Base-by-base conservation (phyloP, 1,140 invertebrate genomes). In the Drosophila pandora region DNA sequence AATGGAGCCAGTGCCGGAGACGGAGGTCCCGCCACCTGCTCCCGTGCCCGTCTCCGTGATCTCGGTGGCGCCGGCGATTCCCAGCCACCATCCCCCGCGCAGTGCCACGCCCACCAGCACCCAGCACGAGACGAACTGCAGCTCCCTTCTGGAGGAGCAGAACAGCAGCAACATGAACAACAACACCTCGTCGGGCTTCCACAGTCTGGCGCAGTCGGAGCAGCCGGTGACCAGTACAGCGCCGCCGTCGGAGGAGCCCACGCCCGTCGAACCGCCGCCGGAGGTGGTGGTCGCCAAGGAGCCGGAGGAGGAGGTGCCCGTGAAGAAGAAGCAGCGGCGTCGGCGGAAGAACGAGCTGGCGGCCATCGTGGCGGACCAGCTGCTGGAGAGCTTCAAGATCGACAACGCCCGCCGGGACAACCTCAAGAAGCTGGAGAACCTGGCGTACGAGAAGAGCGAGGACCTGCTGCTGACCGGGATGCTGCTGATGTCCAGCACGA, bases 341-440 rank as follows among this genome's bases (percentile, higher is more conserved):
- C 52, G 90, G 7, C 76, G 91, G 5, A 92, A 92, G 58, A 92
- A 91, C 54, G 91, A 92, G 37, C 68, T 92, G 53, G 91, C 91
- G 2, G 87, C 91, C 21, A 92, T 92, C 68, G 91, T 92, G 21
- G 91, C 91, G 1, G 91, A 92, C 63, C 91, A 92, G 49, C 54
- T 92, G 47, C 57, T 92, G 41, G 91, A 92, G 49, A 91, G 90
- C 69, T 92, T 92, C 13, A 92, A 92, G 60, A 89, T 91, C 5
- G 91, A 92, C 67, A 91, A 92, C 47, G 87, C 91, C 0, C 84
- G 88, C 0, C 68, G 91, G 10, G 91, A 92, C 52, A 91, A 91
- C 25, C 71, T 92, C 0, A 92, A 92, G 60, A 91, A 84, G 54
- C 62, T 92, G 41, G 91, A 92, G 68, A 90, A 92, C 17, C 52